These are phyloP conservation scores for Decapterus maruadsi DNA, from an alignment of 2,797 vertebrate genomes.

Conservation along the genomic window DNA sequence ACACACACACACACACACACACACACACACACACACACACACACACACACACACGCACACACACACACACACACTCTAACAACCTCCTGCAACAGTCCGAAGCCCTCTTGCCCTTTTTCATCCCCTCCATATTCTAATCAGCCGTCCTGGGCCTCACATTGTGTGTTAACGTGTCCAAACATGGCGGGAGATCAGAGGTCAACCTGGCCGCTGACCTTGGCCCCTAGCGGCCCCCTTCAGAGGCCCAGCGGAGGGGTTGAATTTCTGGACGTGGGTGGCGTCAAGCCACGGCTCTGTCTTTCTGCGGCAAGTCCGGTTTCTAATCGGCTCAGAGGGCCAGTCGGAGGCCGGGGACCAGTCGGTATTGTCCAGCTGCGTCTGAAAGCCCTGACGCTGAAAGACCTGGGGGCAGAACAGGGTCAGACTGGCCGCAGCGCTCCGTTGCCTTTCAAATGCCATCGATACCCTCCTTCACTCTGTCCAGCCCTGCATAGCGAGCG, in stretches of 20 bases:
- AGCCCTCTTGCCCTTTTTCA: constrained; percentile 81
- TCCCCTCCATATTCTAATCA: constrained; percentile 88
- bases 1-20: constrained; percentile 41
- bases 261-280: constrained; percentile 70
- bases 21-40: constrained; percentile 47
- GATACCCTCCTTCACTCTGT: constrained; percentile 57
- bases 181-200: constrained; percentile 87
- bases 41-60: constrained; percentile 41
- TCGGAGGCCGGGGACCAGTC: constrained; percentile 64
- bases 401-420: constrained; percentile 74
- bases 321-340: constrained; percentile 85
- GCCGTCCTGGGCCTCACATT: constrained; percentile 83
- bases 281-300: constrained; percentile 66
- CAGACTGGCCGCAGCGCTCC: constrained; percentile 77
- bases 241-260: constrained; percentile 48
- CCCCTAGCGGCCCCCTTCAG: constrained; percentile 58
- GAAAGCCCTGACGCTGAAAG: constrained; percentile 79
- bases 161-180: constrained; percentile 89
- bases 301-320: constrained; percentile 73
- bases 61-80: constrained; percentile 55
- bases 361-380: constrained; percentile 81
- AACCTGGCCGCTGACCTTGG: constrained; percentile 87
- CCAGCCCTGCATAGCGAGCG: constrained; percentile 46
- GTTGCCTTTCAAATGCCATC: constrained; percentile 79
- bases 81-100: constrained; percentile 69